Evolutionary conservation across 1,140 invertebrate genomes (phyloP), one percentile per base, ranked within the genome.

Genomic region (Cheumatopsyche charites): DNA sequence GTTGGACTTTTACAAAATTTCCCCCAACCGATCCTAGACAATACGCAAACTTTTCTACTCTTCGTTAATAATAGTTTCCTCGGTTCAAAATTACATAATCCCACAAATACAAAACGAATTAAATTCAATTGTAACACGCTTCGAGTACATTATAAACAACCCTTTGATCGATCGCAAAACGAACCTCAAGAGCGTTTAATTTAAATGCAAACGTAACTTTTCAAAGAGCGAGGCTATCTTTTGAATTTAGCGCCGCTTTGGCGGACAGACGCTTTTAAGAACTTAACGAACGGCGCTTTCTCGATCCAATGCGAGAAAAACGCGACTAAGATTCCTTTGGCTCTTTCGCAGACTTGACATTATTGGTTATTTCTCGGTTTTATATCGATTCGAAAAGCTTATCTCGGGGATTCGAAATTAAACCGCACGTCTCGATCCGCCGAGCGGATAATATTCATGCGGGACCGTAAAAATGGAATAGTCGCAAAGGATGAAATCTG

Each of bases 331-430:
- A 58, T 19, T 1, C 1, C 21, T 19, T n/a, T n/a, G n/a, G n/a
- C n/a, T n/a, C 19, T 58, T 58, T 58, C 21, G 55, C 55, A 23
- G 23, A 25, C 55, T 58, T 58, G 55, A 58, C 55, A 58, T 19
- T 58, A 58, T 58, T 58, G 55, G 55, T 21, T 58, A 58, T 58
- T 58, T 23, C 29, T 21, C 19, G 21, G 55, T 25, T 25, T 36
- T 58, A 58, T 58, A 58, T 58, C 55, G 21, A 13, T 21, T 58
- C 55, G 21, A 58, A 25, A 0, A 19, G 19, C 23, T 25, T 58
- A 12, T 13, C 13, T 58, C 55, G 49, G 11, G 13, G 21, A 17
- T 21, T 55, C 7, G 55, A 58, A 9, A 11, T 26, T 26, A 26
- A 58, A 58, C 43, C 15, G 43, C 43, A 13, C 43, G 3, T 47